Evolutionary conservation across 2,113 vertebrate genomes (phyloP), one percentile per base, ranked within the genome.

Genomic region (Oplegnathus fasciatus): DNA sequence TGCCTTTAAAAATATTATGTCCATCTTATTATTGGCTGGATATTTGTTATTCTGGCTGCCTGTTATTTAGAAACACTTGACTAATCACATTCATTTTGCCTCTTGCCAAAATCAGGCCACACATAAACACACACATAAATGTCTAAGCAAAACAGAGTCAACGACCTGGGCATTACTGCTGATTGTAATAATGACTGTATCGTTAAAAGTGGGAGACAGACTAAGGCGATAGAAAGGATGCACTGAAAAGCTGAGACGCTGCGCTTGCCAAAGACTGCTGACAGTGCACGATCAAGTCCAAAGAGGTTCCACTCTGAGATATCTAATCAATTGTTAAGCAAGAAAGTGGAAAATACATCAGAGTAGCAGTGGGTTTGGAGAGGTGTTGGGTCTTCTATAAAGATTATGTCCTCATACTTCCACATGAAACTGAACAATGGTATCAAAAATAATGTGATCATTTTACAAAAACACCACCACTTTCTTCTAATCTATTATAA

Each of bases 121-220:
- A 15, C 30, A 48, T 13, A 34, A 17, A 26, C 62, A 54, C 42
- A 82, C 18, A 68, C 24, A 58, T 50, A 60, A 75, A 76, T 37
- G 30, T 52, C 26, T 14, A 37, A n/a, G 28, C 62, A 48, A 50
- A 54, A 60, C 46, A 77, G 20, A 61, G 65, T 72, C 13, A 62
- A 55, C 30, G 64, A 72, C 57, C 64, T 34, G 20, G 15, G 75
- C 71, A 64, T 57, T 65, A 65, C 60, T 70, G 61, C 62, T 68
- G 82, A 82, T 77, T 77, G 84, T 72, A 52, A 50, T 78, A 86
- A 89, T 78, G 76, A 82, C 18, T 66, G 66, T 54, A 55, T 86
- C 26, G 17, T 58, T 87, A 82, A 73, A 60, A 52, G 37, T 22
- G 42, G 46, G 20, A 55, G 75, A 44, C 77, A 75, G 32, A 52